phyloP scores from a whole-genome alignment of 1,140 invertebrate genomes.

The Drosophila watanabei region DNA sequence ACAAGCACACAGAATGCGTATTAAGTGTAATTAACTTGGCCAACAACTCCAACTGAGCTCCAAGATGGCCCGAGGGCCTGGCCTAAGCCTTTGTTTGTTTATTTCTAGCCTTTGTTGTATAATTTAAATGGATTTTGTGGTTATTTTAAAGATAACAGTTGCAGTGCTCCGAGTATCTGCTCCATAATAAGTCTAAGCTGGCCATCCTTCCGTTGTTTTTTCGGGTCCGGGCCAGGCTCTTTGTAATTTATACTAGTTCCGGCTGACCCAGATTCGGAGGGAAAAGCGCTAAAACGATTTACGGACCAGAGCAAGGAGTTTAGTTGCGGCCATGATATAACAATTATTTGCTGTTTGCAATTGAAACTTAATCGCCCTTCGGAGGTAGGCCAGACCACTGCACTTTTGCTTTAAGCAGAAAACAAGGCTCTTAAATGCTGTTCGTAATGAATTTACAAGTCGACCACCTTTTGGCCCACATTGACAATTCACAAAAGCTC shows the following conservation, averaged over 20 bases:
- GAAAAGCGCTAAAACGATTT: slow-evolving; percentile 59
- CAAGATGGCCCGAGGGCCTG: slow-evolving; percentile 29
- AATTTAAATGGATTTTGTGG: slow-evolving; percentile 80
- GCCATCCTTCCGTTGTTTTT: slow-evolving; percentile 34
- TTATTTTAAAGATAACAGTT: slow-evolving; percentile 79
- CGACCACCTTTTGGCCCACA: slow-evolving; percentile 27
- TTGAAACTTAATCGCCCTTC: slow-evolving; percentile 30
- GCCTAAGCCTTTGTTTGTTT: slow-evolving; percentile 55
- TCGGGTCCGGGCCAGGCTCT: slow-evolving; percentile 14
- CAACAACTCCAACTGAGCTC: slow-evolving; percentile 35
- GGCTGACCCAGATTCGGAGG: slow-evolving; percentile 65
- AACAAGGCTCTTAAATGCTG: slow-evolving; percentile 14
- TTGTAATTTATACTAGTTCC: slow-evolving; percentile 69
- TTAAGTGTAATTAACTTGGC: slow-evolving; percentile 83
- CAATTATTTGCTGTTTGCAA: slow-evolving; percentile 33
- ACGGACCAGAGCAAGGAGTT: slow-evolving; percentile 32
- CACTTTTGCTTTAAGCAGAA: slow-evolving; percentile 6
- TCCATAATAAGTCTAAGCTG: slow-evolving; percentile 59
- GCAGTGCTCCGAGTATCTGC: slow-evolving; percentile 50
- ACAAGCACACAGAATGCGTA: slow-evolving; percentile 48
- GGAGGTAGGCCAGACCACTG: slow-evolving; percentile 8
- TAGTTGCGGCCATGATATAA: slow-evolving; percentile 25
- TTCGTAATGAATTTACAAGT: slow-evolving; percentile 33
- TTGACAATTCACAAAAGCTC: slow-evolving; percentile 63
- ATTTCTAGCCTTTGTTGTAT: slow-evolving; percentile 62